Evolutionary conservation across 2,888 invertebrate species (phyloP), one percentile per base, ranked within the genome.

Genomic region (Ypsolopha sequella): DNA sequence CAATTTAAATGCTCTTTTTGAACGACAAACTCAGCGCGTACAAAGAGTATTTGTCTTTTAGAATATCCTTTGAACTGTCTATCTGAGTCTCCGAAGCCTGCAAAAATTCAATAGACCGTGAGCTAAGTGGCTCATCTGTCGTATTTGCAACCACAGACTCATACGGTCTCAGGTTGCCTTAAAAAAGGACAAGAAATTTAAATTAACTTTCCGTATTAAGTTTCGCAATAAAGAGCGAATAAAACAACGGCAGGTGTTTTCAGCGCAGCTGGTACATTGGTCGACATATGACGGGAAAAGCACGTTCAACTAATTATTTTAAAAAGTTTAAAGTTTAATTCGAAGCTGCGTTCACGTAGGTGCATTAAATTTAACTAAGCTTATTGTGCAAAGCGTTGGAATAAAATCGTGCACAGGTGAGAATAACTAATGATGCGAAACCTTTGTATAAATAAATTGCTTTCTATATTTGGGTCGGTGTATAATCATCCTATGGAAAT

Each of bases 51-150:
- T 43, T 43, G 11, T 13, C 13, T 43, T 7, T 41, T 47, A 10
- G 13, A 43, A 33, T 44, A 41, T 44, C 52, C 51, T 39, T 51
- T 49, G 46, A 50, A 44, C 44, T 44, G 47, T 51, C 52, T 52
- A 35, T 39, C 14, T 11, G 43, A 34, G 41, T 3, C 44, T 11
- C n/a, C 24, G 44, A 54, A 58, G 58, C 61, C 58, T 57, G 58
- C 59, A 56, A 61, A 58, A 65, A 71, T 66, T 79, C 77, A 81
- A 80, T 77, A 76, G 75, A 73, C 63, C 71, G 71, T 73, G 67
- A 69, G 65, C 59, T 75, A 76, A 79, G 73, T 78, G 66, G 77
- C 77, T 82, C 80, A 76, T 75, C 78, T 80, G 78, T 76, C 75
- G 70, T 63, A 65, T 36, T 38, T 13, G 51, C 53, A 39, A 52